These are phyloP conservation scores for Caenorhabditis wallacei DNA, from an alignment of 2,888 invertebrate species.

Conservation along the genomic window DNA sequence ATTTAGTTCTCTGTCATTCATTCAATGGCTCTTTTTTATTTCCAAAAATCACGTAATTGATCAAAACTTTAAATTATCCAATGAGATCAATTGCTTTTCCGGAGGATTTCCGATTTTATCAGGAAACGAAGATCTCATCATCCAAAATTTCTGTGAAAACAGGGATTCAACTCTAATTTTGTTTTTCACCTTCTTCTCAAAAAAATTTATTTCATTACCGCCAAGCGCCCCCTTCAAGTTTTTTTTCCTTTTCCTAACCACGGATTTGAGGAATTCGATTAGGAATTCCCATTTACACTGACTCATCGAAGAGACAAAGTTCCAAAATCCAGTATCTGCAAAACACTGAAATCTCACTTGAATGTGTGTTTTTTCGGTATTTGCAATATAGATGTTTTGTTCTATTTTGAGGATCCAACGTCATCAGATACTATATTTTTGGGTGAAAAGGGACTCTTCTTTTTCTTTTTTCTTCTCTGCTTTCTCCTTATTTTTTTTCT, in stretches of 20 bases:
- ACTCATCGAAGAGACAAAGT: constrained; percentile 7
- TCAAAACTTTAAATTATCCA: background rate
- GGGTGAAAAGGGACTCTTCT: constrained; percentile 34
- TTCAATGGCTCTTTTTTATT: constrained; percentile 12
- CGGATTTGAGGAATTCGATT: constrained; percentile 51
- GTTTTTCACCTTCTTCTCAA: constrained; percentile 34
- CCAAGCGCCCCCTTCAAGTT: constrained; percentile 42
- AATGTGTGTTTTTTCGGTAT: constrained; percentile 2
- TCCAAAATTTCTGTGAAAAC: background rate
- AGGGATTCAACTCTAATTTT: constrained; percentile 36
- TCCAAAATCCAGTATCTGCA: background rate
- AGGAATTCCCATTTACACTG: constrained; percentile 21
- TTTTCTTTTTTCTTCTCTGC: constrained; percentile 41
- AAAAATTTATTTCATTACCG: constrained; percentile 55
- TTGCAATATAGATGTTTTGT: constrained; percentile 25
- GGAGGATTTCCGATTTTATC: background rate
- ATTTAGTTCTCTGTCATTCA: constrained; percentile 16
- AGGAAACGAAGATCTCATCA: background rate
- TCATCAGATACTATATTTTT: constrained; percentile 59
- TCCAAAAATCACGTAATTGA: constrained; percentile 2
- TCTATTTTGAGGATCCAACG: constrained; percentile 47
- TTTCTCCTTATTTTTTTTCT: constrained; percentile 12
- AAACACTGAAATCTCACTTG: constrained; percentile 22
- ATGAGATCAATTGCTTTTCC: background rate
- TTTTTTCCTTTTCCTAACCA: constrained; percentile 19